A percentile compares a stretch with the other conserved stretches of the same genome.
These are phyloP conservation scores for Oopsacas minuta DNA, from an alignment of 37 sponge, comb jelly and placozoan species.

Conservation along the genomic window DNA sequence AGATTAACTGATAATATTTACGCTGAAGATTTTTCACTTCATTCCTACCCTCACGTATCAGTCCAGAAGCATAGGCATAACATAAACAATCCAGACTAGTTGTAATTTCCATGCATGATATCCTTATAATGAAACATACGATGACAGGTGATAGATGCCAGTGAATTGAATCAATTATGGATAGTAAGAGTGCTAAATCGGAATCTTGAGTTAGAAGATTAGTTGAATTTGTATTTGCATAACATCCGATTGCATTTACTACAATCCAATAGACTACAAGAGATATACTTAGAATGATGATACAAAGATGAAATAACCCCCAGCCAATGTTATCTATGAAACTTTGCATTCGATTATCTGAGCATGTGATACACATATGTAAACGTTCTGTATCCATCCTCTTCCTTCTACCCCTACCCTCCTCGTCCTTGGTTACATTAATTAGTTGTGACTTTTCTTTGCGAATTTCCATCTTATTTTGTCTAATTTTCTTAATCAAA, in stretches of 20 bases:
- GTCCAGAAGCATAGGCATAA: background rate
- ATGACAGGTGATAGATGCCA: background rate
- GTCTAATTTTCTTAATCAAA: background rate
- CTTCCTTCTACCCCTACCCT: background rate
- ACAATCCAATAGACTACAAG: background rate
- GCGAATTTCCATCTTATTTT: background rate
- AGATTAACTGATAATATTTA: background rate
- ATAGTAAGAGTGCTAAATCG: background rate
- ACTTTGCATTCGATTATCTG: no score
- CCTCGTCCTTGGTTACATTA: background rate
- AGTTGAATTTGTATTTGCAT: background rate
- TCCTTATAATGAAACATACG: background rate
- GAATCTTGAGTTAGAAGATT: background rate
- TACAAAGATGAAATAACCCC: background rate
- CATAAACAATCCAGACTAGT: background rate
- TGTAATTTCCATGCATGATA: background rate
- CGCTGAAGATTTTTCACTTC: background rate
- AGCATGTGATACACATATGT: no score
- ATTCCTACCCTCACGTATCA: background rate
- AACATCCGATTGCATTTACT: background rate
- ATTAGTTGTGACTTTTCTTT: background rate
- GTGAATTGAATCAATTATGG: background rate
- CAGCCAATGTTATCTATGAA: background rate
- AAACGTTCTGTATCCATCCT: no score
- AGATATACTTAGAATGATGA: background rate